Conservation (phyloP, 2,113 vertebrate species). For the Psammodynastes pulverulentus region DNA sequence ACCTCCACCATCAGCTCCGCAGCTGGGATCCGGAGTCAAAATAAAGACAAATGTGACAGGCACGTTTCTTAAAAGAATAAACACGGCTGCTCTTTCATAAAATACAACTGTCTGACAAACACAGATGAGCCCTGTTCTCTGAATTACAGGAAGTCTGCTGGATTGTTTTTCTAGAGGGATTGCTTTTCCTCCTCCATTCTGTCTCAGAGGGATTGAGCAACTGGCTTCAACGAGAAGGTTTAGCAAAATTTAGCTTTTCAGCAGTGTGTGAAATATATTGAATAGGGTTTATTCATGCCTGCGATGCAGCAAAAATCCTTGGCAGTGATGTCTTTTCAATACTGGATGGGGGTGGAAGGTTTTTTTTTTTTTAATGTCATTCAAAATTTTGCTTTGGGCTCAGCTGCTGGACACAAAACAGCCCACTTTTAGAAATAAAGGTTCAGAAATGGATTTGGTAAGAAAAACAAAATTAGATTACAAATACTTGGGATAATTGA, state of each 20-base stretch:
- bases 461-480: neutral
- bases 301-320: neutral
- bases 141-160: neutral
- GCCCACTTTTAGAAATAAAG: neutral
- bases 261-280: conserved; percentile 36
- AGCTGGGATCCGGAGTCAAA: neutral
- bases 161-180: conserved; percentile 1
- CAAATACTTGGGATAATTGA: neutral
- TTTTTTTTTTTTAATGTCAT: neutral
- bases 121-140: neutral
- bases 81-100: neutral
- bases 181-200: neutral
- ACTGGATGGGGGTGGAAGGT: neutral
- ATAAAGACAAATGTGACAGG: neutral
- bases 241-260: conserved; percentile 35
- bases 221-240: neutral
- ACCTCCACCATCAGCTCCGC: conserved; percentile 4
- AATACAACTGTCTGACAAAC: neutral
- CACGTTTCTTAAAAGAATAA: neutral
- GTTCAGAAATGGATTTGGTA: neutral
- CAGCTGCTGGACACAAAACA: neutral
- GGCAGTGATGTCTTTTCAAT: neutral
- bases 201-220: conserved; percentile 19
- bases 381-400: neutral
- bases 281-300: neutral